Evolutionary conservation across 1,140 invertebrate species (phyloP).

Genomic region (Diuraphis noxia): DNA sequence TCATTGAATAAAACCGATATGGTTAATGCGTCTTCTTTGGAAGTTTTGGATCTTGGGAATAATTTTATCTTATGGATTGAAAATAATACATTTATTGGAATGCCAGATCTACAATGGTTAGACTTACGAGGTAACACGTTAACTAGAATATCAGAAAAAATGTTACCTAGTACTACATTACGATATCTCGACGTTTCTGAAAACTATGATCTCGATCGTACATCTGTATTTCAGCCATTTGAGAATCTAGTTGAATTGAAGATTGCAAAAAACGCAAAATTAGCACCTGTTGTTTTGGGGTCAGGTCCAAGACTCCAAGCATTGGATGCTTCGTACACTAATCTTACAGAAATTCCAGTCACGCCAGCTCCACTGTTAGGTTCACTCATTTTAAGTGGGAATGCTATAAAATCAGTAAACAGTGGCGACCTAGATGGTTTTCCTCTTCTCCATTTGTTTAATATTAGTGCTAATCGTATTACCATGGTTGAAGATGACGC

Average conservation of each 20-base stretch:
- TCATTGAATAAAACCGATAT: slow-evolving; percentile 24
- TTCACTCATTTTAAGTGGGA: slow-evolving; percentile 76
- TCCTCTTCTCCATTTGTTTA: slow-evolving; percentile 77
- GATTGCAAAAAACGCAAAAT: neutral
- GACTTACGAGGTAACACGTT: slow-evolving; percentile 22
- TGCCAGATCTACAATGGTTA: slow-evolving; percentile 20
- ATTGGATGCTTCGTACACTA: slow-evolving; percentile 80
- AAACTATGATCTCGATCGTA: neutral
- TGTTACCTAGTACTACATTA: neutral
- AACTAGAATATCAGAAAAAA: neutral
- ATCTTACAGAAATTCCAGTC: slow-evolving; percentile 77
- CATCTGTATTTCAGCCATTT: neutral
- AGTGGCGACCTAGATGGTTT: slow-evolving; percentile 89
- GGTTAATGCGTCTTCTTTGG: slow-evolving; percentile 8
- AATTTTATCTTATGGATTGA: slow-evolving; percentile 36
- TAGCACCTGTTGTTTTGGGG: slow-evolving; percentile 56
- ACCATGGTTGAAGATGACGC: slow-evolving; percentile 81
- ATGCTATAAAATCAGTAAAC: slow-evolving; percentile 72
- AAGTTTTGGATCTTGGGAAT: neutral
- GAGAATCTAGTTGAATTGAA: slow-evolving; percentile 14
- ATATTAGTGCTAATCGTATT: slow-evolving; percentile 79
- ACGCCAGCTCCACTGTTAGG: slow-evolving; percentile 82
- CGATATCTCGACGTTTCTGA: slow-evolving; percentile 16
- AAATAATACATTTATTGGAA: slow-evolving; percentile 7
- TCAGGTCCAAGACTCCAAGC: slow-evolving; percentile 69